Evolutionary conservation across 37 sponge, comb jelly and placozoan genomes (phyloP).

Genomic region (Chondrosia reniformis): DNA sequence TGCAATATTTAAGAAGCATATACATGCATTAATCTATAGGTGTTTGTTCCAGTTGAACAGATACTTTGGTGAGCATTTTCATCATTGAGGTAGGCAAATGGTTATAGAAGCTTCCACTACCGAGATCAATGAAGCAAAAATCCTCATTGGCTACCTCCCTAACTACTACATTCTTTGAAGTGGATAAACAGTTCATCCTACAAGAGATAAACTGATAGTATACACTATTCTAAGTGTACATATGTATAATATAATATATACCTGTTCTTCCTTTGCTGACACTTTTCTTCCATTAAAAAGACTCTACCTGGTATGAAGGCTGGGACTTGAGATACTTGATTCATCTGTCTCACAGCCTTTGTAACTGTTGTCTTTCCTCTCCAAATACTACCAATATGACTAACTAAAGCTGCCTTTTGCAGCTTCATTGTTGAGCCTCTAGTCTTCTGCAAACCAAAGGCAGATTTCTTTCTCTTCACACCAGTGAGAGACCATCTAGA

Average conservation of each 20-base stretch:
- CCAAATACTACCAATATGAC: neutral
- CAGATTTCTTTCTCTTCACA: too few species aligned
- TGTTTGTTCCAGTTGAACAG: too few species aligned
- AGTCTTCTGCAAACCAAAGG: too few species aligned
- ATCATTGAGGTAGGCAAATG: neutral
- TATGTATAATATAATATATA: neutral
- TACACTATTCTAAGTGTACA: too few species aligned
- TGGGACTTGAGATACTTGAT: neutral
- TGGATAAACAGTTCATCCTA: too few species aligned
- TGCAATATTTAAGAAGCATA: too few species aligned
- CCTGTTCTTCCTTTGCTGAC: too few species aligned
- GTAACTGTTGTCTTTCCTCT: neutral
- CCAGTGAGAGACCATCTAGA: too few species aligned
- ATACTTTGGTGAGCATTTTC: neutral
- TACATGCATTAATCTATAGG: too few species aligned
- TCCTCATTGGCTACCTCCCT: slow-evolving; percentile 7
- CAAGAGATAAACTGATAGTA: too few species aligned
- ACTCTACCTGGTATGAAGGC: slow-evolving; percentile 16
- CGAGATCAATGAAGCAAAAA: neutral
- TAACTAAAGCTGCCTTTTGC: neutral
- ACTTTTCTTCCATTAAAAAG: neutral
- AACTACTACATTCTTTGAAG: neutral
- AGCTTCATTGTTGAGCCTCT: too few species aligned
- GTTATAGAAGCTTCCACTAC: neutral
- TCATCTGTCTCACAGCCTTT: slow-evolving; percentile 16